Conservation (phyloP, 2,113 vertebrate genomes). For the Scortum barcoo region DNA sequence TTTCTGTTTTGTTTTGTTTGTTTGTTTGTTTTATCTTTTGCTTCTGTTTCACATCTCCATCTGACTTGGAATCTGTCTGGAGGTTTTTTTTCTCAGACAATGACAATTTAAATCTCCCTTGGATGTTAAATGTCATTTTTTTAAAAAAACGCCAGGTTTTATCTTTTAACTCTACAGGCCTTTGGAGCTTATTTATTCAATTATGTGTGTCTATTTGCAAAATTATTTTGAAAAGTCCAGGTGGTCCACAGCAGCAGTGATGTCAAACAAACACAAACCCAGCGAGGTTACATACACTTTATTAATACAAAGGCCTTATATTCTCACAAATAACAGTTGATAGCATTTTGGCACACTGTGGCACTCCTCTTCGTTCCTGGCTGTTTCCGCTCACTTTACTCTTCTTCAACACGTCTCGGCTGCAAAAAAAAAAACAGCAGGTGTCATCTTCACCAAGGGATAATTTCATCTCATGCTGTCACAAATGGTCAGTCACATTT, state of each 20-base stretch:
- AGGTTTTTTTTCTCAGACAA: not conserved
- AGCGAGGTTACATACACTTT: conserved; percentile 42
- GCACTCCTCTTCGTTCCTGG: not conserved
- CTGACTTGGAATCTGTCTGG: not conserved
- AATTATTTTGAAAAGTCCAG: not conserved
- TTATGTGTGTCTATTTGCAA: not conserved
- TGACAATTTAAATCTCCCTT: not conserved
- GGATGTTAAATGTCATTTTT: not conserved
- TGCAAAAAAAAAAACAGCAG: conserved; percentile 27
- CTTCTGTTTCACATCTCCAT: not conserved
- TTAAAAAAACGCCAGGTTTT: not conserved
- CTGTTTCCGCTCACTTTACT: conserved; percentile 25
- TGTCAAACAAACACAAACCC: not conserved
- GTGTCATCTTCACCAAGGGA: not conserved
- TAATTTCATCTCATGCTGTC: not conserved
- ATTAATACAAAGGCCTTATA: conserved; percentile 65
- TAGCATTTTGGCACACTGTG: not conserved
- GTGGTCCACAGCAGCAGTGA: not conserved
- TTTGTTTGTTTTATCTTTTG: not conserved
- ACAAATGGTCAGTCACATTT: not conserved
- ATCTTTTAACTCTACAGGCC: not conserved
- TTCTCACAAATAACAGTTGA: conserved; percentile 45
- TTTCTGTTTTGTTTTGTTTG: no score
- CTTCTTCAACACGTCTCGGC: conserved; percentile 42
- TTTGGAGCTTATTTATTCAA: not conserved